These are phyloP conservation scores for Meda fulgida DNA, from an alignment of 2,797 vertebrate species.

Conservation along the genomic window DNA sequence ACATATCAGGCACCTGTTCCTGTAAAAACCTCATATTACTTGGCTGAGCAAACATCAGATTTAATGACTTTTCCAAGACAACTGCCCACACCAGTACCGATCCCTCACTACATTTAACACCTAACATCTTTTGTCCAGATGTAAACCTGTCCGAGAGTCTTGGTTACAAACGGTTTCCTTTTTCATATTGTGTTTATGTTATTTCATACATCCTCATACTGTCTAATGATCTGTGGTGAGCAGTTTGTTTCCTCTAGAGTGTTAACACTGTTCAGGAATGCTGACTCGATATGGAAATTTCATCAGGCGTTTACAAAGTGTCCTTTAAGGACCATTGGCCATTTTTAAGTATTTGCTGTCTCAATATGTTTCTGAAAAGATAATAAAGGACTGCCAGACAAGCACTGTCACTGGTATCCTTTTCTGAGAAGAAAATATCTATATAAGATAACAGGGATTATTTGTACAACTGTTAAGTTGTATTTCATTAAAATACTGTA, in stretches of 20 bases:
- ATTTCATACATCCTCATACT: constrained; percentile 39
- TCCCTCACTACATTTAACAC: constrained; percentile 25
- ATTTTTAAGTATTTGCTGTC: constrained; percentile 49
- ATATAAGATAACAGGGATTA: background rate
- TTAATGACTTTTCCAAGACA: constrained; percentile 32
- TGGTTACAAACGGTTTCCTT: constrained; percentile 28
- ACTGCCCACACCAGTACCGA: constrained; percentile 30
- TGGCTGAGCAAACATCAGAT: constrained; percentile 31
- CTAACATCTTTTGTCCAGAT: constrained; percentile 30
- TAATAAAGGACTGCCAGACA: constrained; percentile 34
- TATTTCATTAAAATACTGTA: background rate
- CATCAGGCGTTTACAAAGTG: constrained; percentile 38
- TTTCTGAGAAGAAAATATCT: background rate
- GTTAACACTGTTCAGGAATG: constrained; percentile 7
- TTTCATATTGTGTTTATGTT: constrained; percentile 37
- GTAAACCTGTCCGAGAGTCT: constrained; percentile 26
- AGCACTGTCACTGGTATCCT: background rate
- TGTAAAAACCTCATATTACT: constrained; percentile 38
- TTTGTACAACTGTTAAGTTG: background rate
- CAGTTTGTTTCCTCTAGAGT: constrained; percentile 30
- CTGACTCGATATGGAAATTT: constrained; percentile 39
- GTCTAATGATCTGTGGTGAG: constrained; percentile 37
- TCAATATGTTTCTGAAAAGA: constrained; percentile 44
- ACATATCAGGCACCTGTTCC: constrained; percentile 19
- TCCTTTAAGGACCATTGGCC: constrained; percentile 33